phyloP scores from a whole-genome alignment of 2,888 invertebrate species.

The Octonoba sinensis region DNA sequence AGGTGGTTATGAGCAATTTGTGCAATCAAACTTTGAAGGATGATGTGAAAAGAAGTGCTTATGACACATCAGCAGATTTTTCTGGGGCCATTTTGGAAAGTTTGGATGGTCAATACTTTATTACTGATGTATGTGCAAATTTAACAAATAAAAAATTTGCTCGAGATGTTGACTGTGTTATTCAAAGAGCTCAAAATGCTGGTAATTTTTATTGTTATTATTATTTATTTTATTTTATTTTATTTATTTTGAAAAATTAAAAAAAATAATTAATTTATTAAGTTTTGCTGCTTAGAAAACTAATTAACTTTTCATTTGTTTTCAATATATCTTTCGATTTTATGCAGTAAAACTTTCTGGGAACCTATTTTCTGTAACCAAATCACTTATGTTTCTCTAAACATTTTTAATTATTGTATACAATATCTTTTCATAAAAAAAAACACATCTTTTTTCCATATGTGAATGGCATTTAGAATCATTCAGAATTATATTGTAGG shows the following conservation, averaged over 20 bases:
- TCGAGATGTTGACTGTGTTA: slow-evolving; percentile 90
- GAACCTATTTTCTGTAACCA: no score
- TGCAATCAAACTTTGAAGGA: slow-evolving; percentile 7
- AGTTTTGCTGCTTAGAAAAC: no score
- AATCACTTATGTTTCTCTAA: no score
- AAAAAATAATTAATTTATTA: no score
- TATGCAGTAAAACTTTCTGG: not conserved
- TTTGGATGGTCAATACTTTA: slow-evolving; percentile 76
- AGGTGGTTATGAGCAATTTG: slow-evolving; percentile 28
- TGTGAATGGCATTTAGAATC: no score
- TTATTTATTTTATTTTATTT: not conserved
- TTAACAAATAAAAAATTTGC: slow-evolving; percentile 93
- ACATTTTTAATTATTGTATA: no score
- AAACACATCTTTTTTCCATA: no score
- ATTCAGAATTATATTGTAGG: no score
- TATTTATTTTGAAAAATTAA: no score
- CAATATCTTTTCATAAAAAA: no score
- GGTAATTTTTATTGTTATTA: slow-evolving; percentile 74
- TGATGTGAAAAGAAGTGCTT: slow-evolving; percentile 11
- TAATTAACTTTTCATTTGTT: no score
- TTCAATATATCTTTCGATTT: not conserved
- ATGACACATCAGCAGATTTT: slow-evolving; percentile 8
- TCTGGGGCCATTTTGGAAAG: slow-evolving; percentile 40
- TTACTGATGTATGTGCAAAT: slow-evolving; percentile 93
- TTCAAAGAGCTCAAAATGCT: slow-evolving; percentile 92